Base-by-base conservation (phyloP, 2,888 invertebrate genomes). In the Sceliomorpha sp. region DNA sequence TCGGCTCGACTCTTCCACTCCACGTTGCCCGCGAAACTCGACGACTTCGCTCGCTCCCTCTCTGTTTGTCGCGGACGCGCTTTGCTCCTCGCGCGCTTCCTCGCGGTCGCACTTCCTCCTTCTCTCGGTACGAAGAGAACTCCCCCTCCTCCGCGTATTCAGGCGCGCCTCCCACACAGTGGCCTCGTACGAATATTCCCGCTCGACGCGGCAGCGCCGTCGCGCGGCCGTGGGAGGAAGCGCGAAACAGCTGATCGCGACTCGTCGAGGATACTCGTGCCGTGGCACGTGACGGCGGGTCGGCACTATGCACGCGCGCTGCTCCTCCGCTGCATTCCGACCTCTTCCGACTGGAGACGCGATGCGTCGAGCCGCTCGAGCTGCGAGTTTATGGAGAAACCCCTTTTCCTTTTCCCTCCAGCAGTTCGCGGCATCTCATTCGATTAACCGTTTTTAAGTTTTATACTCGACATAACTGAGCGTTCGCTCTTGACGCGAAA, bases 21-120 rank as follows among this genome's bases (percentile, higher is more conserved):
- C 64, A 47, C 53, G 32, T 69, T 59, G 59, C 72, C 68, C 77
- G 51, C 44, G 9, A 53, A n/a, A 32, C 32, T 51, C 60, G 55
- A 37, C 55, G 67, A 42, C 51, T 60, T 53, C 68, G 44, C 56
- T 15, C 39, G 12, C 37, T 29, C 36, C 9, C 20, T 45, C 58
- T 34, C 10, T 42, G 36, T 44, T 14, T 14, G 24, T 14, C 14
- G 20, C 48, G 45, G 27, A 39, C 31, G 27, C 62, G 34, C 63
- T 59, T 44, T 60, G 59, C 34, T 51, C 27, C 45, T 15, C 15
- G 31, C 44, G 20, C 62, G 13, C 42, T 50, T 40, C 39, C 34
- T 24, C 26, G 9, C 31, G 37, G 17, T 36, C 40, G 45, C 42
- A 2, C 8, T 31, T 12, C 12, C 56, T 26, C 45, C 14, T 14